Base-by-base conservation (phyloP, 2,888 invertebrate genomes). In the Oeneis ivallda region DNA sequence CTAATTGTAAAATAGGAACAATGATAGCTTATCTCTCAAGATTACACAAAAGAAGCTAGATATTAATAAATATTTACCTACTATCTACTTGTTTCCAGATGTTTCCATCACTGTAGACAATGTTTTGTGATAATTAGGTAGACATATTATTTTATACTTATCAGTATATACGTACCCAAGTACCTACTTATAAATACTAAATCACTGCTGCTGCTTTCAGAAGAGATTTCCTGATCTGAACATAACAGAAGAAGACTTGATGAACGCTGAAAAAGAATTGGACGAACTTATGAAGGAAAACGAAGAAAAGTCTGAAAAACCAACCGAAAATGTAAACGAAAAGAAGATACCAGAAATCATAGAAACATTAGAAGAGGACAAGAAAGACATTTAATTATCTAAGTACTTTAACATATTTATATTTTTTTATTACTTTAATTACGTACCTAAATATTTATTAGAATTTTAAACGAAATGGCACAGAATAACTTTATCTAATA, bases 201-300 rank as follows among this genome's bases (percentile, higher is more conserved):
- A 26, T 26, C 26, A 58, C n/a, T 6, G 19, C 17, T 19, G 13
- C 47, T 59, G 15, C 37, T 85, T 79, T 26, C 81, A 92, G 92
- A 83, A 75, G 71, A 86, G 90, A 5, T 92, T 84, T 67, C 92
- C 92, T 0, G 87, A 86, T 69, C 73, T 92, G 1, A 84, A 90
- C 50, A 82, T 92, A 47, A 90, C 90, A 1, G 91, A 89, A 70
- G 90, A 92, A 65, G 92, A 92, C 66, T 71, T 88, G 7, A 83
- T 84, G 66, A 86, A 90, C 34, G 86, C 86, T 19, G 88, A 86
- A 62, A 83, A 86, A 66, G 89, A 87, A 60, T 71, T 88, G 1
- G 89, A 86, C 53, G 84, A 85, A n/a, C 76, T 86, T 32, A 78
- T 78, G 0, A 86, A 83, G 61, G 87, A 89, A 74, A 71, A 80